A percentile compares a stretch with the other conserved stretches of the same genome.
Evolutionary conservation across 1,140 invertebrate genomes (phyloP).

Genomic region (Brachionus plicatilis): DNA sequence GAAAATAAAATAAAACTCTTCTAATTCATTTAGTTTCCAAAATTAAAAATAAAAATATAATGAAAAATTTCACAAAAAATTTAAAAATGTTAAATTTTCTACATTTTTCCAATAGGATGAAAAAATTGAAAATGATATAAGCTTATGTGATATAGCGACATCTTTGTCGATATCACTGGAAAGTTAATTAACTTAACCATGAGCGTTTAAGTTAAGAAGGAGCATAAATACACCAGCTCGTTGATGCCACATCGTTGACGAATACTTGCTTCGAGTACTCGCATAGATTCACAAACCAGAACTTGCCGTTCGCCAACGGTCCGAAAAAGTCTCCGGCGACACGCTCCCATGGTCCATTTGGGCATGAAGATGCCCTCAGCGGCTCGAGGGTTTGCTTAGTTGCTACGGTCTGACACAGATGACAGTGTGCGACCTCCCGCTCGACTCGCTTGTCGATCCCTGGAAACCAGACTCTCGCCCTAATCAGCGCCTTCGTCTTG

Average conservation of each 20-base stretch:
- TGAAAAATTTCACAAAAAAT: too few relatives aligned
- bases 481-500: slow-evolving; percentile 1
- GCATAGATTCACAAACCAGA: background rate
- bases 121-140: too few relatives aligned
- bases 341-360: background rate
- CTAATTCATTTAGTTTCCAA: too few relatives aligned
- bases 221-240: background rate
- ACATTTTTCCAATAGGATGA: too few relatives aligned
- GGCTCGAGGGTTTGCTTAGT: background rate
- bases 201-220: too few relatives aligned
- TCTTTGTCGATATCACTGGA: too few relatives aligned
- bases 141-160: too few relatives aligned
- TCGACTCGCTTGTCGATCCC: background rate
- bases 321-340: background rate
- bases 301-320: background rate
- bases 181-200: too few relatives aligned
- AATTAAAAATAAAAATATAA: too few relatives aligned
- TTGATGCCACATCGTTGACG: background rate
- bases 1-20: too few relatives aligned
- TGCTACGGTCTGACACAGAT: background rate
- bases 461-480: background rate
- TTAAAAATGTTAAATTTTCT: too few relatives aligned
- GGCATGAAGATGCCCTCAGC: background rate
- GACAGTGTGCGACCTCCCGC: background rate
- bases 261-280: background rate